Evolutionary conservation across 2,888 invertebrate species (phyloP).

Genomic region (Ferdinandea cuprea): DNA sequence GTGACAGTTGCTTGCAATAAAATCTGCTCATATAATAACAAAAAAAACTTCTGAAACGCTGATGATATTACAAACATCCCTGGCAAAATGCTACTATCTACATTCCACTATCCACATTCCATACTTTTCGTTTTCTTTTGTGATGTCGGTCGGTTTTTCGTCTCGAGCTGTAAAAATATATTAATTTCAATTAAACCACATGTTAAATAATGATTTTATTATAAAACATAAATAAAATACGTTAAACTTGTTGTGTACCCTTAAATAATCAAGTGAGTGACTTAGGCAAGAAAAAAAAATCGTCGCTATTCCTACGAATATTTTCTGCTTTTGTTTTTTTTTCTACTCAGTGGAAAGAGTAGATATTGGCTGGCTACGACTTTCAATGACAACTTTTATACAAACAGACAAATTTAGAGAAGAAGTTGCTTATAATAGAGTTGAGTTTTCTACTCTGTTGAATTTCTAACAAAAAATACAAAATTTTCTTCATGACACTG

Average conservation of each 20-base stretch:
- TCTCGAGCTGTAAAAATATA: conserved; percentile 31
- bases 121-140: conserved; percentile 51
- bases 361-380: conserved; percentile 45
- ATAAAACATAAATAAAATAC: conserved; percentile 7
- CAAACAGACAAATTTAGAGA: conserved; percentile 32
- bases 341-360: conserved; percentile 12
- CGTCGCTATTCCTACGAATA: background rate
- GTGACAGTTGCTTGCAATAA: no score
- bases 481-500: conserved; percentile 18
- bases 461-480: no score
- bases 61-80: conserved; percentile 17
- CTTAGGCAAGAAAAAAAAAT: background rate
- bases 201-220: background rate
- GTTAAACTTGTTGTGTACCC: background rate
- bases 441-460: no score
- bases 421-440: background rate
- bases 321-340: conserved; percentile 45
- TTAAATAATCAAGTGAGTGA: conserved; percentile 12
- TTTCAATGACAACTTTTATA: conserved; percentile 14
- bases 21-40: no score
- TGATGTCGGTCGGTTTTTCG: conserved; percentile 41
- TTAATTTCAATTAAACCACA: conserved; percentile 16
- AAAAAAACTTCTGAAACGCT: background rate
- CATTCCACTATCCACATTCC: conserved; percentile 38
- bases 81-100: conserved; percentile 10